A percentile compares a stretch with the other conserved stretches of the same genome.
phyloP scores from a whole-genome alignment of 2,113 vertebrate genomes.

The Xiphophorus hellerii region DNA sequence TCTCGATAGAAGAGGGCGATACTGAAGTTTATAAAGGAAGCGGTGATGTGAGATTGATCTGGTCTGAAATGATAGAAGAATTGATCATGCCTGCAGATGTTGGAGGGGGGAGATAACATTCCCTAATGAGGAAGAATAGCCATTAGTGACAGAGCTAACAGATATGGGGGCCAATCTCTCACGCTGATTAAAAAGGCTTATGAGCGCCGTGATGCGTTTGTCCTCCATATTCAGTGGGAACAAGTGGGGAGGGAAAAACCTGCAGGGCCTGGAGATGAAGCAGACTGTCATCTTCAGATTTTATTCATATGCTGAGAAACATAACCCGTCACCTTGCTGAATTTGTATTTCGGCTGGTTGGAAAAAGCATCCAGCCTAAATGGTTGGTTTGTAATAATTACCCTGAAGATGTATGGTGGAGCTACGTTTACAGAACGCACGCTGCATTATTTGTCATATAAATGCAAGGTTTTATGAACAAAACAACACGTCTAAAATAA shows the following conservation, averaged over 20 bases:
- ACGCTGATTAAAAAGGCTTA: slow-evolving; percentile 75
- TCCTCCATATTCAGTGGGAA: slow-evolving; percentile 50
- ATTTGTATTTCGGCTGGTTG: neutral
- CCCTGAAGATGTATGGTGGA: too few species aligned
- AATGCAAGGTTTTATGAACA: neutral
- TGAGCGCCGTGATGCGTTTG: slow-evolving; percentile 48
- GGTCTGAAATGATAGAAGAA: slow-evolving; percentile 66
- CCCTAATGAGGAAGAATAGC: slow-evolving; percentile 73
- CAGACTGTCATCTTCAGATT: slow-evolving; percentile 1
- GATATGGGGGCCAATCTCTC: slow-evolving; percentile 65
- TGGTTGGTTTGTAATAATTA: neutral
- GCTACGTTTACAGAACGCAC: too few species aligned
- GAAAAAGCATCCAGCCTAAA: neutral
- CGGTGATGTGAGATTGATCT: slow-evolving; percentile 61
- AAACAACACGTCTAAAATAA: neutral
- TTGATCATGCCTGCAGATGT: slow-evolving; percentile 63
- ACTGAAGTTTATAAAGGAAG: slow-evolving; percentile 54
- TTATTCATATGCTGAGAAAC: neutral
- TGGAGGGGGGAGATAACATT: slow-evolving; percentile 44
- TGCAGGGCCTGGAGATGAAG: slow-evolving; percentile 11
- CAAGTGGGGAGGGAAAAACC: slow-evolving; percentile 6
- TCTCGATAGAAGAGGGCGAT: slow-evolving; percentile 51
- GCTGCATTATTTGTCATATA: too few species aligned
- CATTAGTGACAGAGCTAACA: slow-evolving; percentile 69
- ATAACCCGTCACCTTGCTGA: neutral